Conservation (phyloP, 2,113 vertebrate species). For the Otolemur garnettii region DNA sequence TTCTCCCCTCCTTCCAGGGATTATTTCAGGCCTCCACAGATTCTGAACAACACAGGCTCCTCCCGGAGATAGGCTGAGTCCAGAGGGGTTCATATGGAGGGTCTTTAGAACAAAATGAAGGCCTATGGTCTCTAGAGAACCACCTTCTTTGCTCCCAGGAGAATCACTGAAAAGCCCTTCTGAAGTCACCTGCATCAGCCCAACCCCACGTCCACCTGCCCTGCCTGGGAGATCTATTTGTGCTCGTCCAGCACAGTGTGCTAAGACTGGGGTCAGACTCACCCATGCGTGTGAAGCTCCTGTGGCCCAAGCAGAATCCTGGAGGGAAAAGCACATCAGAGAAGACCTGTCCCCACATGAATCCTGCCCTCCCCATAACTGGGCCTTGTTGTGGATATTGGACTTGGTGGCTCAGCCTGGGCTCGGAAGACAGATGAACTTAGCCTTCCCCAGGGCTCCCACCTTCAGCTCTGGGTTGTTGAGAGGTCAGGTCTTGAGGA, state of each 20-base stretch:
- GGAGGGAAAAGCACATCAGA: neutral
- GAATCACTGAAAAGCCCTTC: neutral
- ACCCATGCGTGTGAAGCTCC: neutral
- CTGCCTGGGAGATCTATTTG: neutral
- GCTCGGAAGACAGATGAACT: neutral
- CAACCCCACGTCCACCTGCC: too few relatives aligned
- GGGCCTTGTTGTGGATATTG: rapidly evolving
- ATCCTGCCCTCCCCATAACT: neutral
- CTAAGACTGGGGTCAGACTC: too few relatives aligned
- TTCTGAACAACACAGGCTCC: neutral
- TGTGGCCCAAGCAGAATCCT: neutral
- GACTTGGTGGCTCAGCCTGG: neutral
- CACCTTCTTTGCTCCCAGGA: neutral
- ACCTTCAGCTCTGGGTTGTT: too few relatives aligned
- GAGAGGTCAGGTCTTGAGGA: neutral
- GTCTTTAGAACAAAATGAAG: neutral
- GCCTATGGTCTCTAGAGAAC: neutral
- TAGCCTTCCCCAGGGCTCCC: neutral
- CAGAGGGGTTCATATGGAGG: neutral
- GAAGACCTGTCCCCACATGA: rapidly evolving
- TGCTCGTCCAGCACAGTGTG: neutral
- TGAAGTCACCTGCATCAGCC: too few relatives aligned
- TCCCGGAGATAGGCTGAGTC: neutral
- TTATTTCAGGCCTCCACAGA: neutral
- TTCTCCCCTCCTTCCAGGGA: neutral